phyloP scores from a whole-genome alignment of 2,888 invertebrate genomes.

The Brachypalpus laphriformis region DNA sequence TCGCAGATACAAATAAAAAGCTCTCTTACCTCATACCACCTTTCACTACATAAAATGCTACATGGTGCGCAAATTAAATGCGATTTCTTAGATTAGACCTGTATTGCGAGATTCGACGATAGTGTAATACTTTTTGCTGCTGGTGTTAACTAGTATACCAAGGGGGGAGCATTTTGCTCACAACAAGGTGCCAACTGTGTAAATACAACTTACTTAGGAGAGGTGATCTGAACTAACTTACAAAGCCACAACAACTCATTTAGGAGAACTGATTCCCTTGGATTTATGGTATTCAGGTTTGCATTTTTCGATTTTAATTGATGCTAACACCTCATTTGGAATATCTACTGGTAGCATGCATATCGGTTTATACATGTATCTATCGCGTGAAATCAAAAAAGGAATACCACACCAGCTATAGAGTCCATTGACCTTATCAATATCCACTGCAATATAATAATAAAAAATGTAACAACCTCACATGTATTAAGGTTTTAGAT shows the following conservation, averaged over 20 bases:
- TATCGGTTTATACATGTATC: no score
- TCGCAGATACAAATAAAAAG: background rate
- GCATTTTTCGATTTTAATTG: background rate
- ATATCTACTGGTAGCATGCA: no score
- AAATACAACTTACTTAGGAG: background rate
- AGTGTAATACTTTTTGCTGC: background rate
- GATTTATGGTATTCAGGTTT: background rate
- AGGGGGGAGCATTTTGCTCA: background rate
- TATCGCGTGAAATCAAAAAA: background rate
- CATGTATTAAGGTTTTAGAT: slow-evolving; percentile 47
- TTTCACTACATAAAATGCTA: slow-evolving; percentile 25
- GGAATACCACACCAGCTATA: background rate
- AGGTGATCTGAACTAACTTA: background rate
- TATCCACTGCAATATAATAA: background rate
- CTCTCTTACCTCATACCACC: slow-evolving; percentile 1
- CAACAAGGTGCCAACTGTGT: background rate
- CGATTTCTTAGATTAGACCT: slow-evolving; percentile 8
- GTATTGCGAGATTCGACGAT: slow-evolving; percentile 24
- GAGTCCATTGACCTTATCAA: background rate
- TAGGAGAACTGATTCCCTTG: background rate
- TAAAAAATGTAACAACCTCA: slow-evolving; percentile 8
- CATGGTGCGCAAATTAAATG: background rate
- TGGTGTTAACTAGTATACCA: background rate
- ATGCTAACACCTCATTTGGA: background rate
- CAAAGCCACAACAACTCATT: no score